These are phyloP conservation scores for Melitaea athalia DNA, from an alignment of 2,888 invertebrate genomes.

Conservation along the genomic window DNA sequence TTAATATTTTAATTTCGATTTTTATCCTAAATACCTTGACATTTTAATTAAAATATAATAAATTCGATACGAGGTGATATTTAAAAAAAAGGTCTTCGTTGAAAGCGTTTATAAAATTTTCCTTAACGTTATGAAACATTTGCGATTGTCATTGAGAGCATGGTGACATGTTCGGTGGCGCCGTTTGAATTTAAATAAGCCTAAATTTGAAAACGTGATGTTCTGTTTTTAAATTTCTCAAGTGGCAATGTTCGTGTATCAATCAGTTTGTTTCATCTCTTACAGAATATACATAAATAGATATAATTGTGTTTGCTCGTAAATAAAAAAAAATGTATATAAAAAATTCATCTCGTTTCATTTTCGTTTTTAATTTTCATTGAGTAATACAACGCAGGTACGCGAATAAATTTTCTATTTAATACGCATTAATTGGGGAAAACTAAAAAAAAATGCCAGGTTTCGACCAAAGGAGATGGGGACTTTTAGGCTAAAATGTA, in stretches of 20 bases:
- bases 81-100: slow-evolving; percentile 56
- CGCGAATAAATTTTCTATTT: no score
- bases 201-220: neutral
- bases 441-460: no score
- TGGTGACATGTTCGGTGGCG: slow-evolving; percentile 15
- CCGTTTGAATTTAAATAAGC: slow-evolving; percentile 28
- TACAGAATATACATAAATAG: no score
- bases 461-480: no score
- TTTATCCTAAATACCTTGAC: neutral
- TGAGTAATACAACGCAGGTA: no score
- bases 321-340: no score
- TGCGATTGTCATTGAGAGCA: slow-evolving; percentile 47
- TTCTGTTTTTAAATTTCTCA: neutral
- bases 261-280: no score
- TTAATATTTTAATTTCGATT: neutral
- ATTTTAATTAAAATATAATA: slow-evolving; percentile 22
- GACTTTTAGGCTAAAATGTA: no score
- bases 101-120: slow-evolving; percentile 34
- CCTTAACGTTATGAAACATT: slow-evolving; percentile 41
- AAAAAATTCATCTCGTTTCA: no score
- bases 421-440: no score
- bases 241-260: neutral
- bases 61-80: slow-evolving; percentile 49
- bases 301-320: no score
- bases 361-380: no score